These are phyloP conservation scores for Lasius platythorax DNA, from an alignment of 2,888 invertebrate species.

Conservation along the genomic window DNA sequence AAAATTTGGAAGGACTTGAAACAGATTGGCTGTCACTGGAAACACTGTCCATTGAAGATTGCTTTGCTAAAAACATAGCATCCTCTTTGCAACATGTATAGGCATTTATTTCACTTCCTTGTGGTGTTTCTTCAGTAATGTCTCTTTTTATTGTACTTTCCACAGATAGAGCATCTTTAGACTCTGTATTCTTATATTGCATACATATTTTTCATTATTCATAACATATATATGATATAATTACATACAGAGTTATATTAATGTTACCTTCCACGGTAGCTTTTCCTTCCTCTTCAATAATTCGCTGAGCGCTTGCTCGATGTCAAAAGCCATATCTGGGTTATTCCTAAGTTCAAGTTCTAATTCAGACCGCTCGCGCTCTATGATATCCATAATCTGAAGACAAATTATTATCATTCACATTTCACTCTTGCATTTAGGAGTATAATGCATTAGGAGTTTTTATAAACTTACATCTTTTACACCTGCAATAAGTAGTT, in stretches of 20 bases:
- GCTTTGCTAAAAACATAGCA: constrained; percentile 19
- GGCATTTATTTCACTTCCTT: constrained; percentile 25
- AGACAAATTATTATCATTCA: not conserved
- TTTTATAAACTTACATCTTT: constrained; percentile 87
- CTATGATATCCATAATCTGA: constrained; percentile 90
- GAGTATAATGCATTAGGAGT: not conserved
- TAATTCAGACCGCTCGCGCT: constrained; percentile 90
- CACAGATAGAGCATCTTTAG: constrained; percentile 19
- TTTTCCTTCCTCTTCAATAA: constrained; percentile 87
- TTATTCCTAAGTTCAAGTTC: constrained; percentile 87
- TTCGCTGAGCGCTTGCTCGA: constrained; percentile 93
- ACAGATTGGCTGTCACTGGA: constrained; percentile 59
- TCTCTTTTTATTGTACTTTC: constrained; percentile 38
- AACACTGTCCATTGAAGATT: constrained; percentile 39
- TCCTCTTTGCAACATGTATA: constrained; percentile 15
- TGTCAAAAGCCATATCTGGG: constrained; percentile 93
- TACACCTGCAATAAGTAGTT: constrained; percentile 91
- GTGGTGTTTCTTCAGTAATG: constrained; percentile 8
- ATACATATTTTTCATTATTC: constrained; percentile 29
- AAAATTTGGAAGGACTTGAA: constrained; percentile 87
- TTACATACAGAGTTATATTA: not conserved
- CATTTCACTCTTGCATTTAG: not conserved
- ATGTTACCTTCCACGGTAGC: constrained; percentile 67
- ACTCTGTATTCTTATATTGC: constrained; percentile 15
- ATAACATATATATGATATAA: constrained; percentile 15